phyloP scores from a whole-genome alignment of 2,888 invertebrate species.

The Coelinius sp. region DNA sequence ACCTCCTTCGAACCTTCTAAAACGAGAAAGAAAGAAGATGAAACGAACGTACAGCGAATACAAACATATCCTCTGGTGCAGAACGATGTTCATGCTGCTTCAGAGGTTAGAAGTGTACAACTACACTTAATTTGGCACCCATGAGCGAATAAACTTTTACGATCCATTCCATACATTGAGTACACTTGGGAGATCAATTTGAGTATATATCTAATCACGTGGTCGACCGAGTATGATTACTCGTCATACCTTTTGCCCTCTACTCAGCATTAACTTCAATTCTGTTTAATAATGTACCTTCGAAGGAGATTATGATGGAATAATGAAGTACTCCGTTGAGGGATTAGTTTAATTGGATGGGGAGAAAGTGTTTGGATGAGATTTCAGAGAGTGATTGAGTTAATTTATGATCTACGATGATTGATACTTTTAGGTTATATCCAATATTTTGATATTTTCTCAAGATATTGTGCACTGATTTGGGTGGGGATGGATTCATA shows the following conservation, averaged over 20 bases:
- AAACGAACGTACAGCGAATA: conserved; percentile 3
- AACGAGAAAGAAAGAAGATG: not conserved
- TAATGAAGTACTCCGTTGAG: not conserved
- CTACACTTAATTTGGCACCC: conserved; percentile 25
- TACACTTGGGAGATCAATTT: not conserved
- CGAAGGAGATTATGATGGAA: not conserved
- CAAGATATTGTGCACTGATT: too few species aligned
- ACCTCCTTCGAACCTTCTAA: not conserved
- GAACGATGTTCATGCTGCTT: conserved; percentile 11
- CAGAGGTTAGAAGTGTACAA: conserved; percentile 7
- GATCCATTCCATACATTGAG: not conserved
- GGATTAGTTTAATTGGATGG: not conserved
- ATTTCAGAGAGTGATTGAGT: too few species aligned
- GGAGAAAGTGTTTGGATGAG: too few species aligned
- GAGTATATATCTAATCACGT: conserved; percentile 3
- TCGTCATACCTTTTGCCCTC: not conserved
- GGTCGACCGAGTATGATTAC: conserved; percentile 3
- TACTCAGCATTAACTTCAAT: conserved; percentile 7
- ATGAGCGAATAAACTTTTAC: conserved; percentile 26
- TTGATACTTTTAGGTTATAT: too few species aligned
- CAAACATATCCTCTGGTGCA: conserved; percentile 1
- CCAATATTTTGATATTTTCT: too few species aligned
- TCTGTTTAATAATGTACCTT: not conserved
- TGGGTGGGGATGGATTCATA: too few species aligned
- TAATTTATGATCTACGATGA: too few species aligned